Evolutionary conservation across 2,113 vertebrate species (phyloP).

Genomic region (Actinemys pallida): DNA sequence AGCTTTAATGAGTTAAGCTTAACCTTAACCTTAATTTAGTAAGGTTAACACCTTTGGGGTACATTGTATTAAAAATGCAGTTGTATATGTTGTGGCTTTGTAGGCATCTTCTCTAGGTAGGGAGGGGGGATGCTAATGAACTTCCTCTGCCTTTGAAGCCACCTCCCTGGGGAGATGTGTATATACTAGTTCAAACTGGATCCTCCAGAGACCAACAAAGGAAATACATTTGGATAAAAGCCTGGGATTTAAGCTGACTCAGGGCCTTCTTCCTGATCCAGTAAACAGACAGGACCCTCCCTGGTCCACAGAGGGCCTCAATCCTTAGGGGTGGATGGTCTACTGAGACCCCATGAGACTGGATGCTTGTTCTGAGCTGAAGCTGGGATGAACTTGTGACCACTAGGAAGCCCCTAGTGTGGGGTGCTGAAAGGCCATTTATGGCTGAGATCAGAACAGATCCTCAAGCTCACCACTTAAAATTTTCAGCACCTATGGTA

Average conservation of each 20-base stretch:
- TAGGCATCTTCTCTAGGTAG: not conserved
- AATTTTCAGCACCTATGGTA: not conserved
- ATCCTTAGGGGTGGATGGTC: no score
- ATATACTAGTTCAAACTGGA: no score
- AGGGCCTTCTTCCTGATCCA: not conserved
- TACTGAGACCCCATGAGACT: no score
- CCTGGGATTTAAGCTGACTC: no score
- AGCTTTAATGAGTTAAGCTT: not conserved
- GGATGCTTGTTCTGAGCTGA: no score
- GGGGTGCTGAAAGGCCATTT: not conserved
- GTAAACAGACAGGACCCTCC: not conserved
- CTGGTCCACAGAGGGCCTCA: no score
- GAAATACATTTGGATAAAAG: no score
- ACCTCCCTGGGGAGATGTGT: no score
- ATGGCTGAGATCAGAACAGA: not conserved
- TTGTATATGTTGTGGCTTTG: not conserved
- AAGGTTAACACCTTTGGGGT: no score
- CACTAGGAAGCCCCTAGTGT: not conserved
- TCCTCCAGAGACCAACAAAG: no score
- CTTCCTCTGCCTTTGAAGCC: not conserved
- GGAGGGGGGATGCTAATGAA: not conserved
- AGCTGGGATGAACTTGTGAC: no score
- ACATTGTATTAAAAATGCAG: no score
- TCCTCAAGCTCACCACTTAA: not conserved
- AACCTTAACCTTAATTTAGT: not conserved